phyloP scores from a whole-genome alignment of 2,113 vertebrate genomes.

The Microtus pennsylvanicus region DNA sequence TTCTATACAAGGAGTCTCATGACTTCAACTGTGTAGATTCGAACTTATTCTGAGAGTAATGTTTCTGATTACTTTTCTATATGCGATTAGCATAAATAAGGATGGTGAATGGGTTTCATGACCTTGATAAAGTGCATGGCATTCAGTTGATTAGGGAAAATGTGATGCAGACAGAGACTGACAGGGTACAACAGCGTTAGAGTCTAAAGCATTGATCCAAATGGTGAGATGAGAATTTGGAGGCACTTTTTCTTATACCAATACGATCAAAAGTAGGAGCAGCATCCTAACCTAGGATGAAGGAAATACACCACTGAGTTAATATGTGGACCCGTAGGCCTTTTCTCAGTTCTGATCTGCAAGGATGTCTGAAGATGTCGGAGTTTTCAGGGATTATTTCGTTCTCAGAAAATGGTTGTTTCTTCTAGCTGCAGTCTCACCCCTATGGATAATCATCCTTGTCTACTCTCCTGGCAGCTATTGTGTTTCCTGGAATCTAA shows the following conservation, averaged over 20 bases:
- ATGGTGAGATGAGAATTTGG: not conserved
- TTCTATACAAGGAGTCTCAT: not conserved
- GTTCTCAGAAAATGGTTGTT: not conserved
- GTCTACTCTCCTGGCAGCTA: too few species aligned
- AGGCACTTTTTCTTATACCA: not conserved
- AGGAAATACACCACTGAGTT: not conserved
- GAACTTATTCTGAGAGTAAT: not conserved
- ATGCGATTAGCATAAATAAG: not conserved
- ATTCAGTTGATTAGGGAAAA: not conserved
- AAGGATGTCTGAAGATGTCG: not conserved
- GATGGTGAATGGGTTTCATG: not conserved
- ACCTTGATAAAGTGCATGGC: not conserved
- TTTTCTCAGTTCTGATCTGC: not conserved
- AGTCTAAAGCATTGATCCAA: not conserved
- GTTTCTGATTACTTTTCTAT: not conserved
- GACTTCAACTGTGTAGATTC: not conserved
- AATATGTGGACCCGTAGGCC: not conserved
- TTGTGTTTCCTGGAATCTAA: not conserved
- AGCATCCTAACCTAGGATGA: not conserved
- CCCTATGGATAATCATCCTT: too few species aligned
- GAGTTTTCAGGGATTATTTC: not conserved
- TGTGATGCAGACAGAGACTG: not conserved
- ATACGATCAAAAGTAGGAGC: not conserved
- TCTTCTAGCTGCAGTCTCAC: too few species aligned
- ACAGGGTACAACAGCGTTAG: not conserved